Evolutionary conservation across 2,888 invertebrate genomes (phyloP).

Genomic region (Gari tellinella): DNA sequence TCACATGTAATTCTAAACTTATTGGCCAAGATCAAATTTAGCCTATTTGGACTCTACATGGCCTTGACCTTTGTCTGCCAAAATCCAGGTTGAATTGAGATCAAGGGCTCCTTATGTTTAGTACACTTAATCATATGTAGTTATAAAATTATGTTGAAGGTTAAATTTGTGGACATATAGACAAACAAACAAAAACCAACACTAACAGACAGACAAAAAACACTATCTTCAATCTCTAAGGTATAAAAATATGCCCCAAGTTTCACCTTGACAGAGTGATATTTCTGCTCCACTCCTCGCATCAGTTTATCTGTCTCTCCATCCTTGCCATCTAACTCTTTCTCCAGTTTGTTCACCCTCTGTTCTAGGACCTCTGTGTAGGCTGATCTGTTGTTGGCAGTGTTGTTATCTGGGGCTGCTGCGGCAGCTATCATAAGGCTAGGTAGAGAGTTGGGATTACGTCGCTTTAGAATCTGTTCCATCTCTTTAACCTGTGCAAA

Average conservation of each 20-base stretch:
- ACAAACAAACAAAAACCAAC: no score
- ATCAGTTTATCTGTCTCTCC: conserved; percentile 76
- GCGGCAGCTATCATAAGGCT: conserved; percentile 82
- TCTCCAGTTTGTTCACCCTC: conserved; percentile 78
- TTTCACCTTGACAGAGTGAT: conserved; percentile 79
- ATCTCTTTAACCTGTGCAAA: conserved; percentile 83
- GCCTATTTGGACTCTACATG: no score
- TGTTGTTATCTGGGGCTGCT: conserved; percentile 66
- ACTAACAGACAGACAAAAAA: no score
- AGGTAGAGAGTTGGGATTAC: conserved; percentile 82
- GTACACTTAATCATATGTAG: no score
- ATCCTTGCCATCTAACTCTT: conserved; percentile 79
- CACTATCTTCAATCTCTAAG: no score
- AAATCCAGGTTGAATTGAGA: no score
- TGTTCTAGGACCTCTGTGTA: conserved; percentile 78
- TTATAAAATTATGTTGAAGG: background rate
- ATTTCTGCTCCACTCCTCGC: conserved; percentile 82
- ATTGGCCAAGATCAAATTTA: no score
- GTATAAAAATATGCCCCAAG: background rate
- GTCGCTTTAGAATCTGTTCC: conserved; percentile 80
- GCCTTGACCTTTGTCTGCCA: no score
- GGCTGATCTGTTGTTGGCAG: conserved; percentile 56
- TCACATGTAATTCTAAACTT: no score
- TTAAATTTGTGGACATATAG: no score
- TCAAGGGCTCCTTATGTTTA: no score